Conservation (phyloP, 2,113 vertebrate species). For the Caloenas nicobarica region DNA sequence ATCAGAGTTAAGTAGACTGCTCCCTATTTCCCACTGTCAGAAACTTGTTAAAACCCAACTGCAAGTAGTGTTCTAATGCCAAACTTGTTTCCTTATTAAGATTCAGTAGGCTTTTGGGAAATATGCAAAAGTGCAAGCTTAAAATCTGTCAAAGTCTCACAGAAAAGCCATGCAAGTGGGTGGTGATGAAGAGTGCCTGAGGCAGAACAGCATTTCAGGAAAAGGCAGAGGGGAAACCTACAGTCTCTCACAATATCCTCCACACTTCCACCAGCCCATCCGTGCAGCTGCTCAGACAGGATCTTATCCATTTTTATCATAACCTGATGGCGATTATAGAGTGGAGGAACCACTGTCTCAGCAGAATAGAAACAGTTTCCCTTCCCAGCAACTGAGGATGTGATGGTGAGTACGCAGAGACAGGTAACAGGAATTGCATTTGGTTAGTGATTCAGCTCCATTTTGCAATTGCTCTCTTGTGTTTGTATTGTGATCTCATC, state of each 20-base stretch:
- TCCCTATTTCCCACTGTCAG: background rate
- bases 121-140: background rate
- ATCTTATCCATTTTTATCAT: background rate
- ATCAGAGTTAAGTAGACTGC: background rate
- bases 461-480: background rate
- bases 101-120: background rate
- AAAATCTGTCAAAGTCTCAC: background rate
- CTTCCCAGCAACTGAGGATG: rapidly evolving
- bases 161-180: background rate
- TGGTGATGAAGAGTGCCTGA: background rate
- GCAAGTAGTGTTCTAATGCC: background rate
- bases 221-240: background rate
- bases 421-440: background rate
- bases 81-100: background rate
- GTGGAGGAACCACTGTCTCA: background rate
- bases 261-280: background rate
- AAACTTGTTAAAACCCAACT: background rate
- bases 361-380: background rate
- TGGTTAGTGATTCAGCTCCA: background rate
- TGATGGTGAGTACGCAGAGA: background rate
- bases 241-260: background rate
- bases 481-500: background rate
- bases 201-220: background rate
- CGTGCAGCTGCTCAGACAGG: background rate
- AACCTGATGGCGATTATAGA: background rate